These are phyloP conservation scores for Scaptomyza caliginosa DNA, from an alignment of 2,888 invertebrate genomes.

Conservation along the genomic window DNA sequence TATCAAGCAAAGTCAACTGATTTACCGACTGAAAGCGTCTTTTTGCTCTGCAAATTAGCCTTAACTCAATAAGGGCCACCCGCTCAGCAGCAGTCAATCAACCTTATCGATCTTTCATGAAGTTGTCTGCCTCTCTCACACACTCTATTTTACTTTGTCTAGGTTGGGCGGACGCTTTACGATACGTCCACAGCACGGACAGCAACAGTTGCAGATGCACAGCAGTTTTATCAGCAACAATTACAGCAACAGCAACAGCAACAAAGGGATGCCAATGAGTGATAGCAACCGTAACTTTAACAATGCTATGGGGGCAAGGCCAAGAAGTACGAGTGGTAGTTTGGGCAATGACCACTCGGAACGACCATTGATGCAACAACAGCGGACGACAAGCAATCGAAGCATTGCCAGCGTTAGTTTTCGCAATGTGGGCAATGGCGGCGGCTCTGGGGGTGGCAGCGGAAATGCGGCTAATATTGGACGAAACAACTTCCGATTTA, in stretches of 20 bases:
- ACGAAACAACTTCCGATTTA: constrained; percentile 67
- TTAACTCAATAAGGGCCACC: constrained; percentile 55
- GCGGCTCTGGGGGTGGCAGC: constrained; percentile 17
- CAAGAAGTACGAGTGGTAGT: constrained; percentile 4
- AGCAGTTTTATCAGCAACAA: constrained; percentile 69
- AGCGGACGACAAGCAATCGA: constrained; percentile 47
- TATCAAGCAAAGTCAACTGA: background rate
- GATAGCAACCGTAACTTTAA: constrained; percentile 79
- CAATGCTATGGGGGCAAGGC: constrained; percentile 40
- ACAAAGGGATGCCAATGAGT: constrained; percentile 41
- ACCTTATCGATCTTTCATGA: constrained; percentile 32
- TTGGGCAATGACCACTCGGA: constrained; percentile 37
- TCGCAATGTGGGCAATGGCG: constrained; percentile 58
- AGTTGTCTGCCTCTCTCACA: background rate
- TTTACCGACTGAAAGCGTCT: constrained; percentile 10
- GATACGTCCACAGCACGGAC: constrained; percentile 82
- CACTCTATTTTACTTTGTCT: background rate
- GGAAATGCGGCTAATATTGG: constrained; percentile 37
- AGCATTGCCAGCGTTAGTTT: constrained; percentile 64
- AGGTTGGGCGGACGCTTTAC: constrained; percentile 83
- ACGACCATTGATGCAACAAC: constrained; percentile 59
- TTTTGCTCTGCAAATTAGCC: constrained; percentile 40
- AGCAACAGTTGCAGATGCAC: constrained; percentile 81
- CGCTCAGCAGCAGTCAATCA: constrained; percentile 20
- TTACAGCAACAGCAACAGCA: constrained; percentile 69